Conservation (phyloP, 1,140 invertebrate genomes). For the Ptiloglossa arizonensis region DNA sequence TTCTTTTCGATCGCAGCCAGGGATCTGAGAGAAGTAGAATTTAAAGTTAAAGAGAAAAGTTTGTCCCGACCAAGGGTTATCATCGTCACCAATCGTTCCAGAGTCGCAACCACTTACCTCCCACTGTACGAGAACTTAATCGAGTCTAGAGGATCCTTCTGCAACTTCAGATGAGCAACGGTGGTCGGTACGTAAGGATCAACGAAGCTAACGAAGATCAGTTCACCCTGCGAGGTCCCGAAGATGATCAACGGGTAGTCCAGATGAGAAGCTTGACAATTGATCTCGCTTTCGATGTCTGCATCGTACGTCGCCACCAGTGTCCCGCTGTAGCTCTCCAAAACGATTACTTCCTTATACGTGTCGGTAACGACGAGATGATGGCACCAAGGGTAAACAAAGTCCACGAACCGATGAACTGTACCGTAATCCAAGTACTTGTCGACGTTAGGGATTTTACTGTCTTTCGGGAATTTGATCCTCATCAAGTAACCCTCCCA, state of each 20-base stretch:
- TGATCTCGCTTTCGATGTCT: conserved; percentile 58
- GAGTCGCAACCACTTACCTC: conserved; percentile 57
- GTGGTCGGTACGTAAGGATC: conserved; percentile 63
- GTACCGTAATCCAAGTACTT: conserved; percentile 57
- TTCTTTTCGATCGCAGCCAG: conserved; percentile 61
- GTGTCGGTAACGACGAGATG: conserved; percentile 64
- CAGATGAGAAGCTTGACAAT: conserved; percentile 63
- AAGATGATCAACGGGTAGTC: conserved; percentile 70
- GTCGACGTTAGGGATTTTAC: conserved; percentile 11
- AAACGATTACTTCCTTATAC: conserved; percentile 57
- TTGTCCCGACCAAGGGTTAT: no score
- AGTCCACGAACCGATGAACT: conserved; percentile 64
- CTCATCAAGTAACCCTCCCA: conserved; percentile 72
- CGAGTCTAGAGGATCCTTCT: conserved; percentile 66
- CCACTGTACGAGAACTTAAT: conserved; percentile 75
- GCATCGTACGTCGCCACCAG: conserved; percentile 56
- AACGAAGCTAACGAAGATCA: conserved; percentile 62
- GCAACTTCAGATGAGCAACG: conserved; percentile 59
- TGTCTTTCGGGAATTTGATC: conserved; percentile 46
- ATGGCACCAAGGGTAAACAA: conserved; percentile 75
- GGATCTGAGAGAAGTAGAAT: conserved; percentile 51
- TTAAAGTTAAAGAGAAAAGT: no score
- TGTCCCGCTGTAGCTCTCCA: conserved; percentile 62
- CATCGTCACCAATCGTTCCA: no score
- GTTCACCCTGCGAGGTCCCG: conserved; percentile 68